phyloP scores from a whole-genome alignment of 2,888 invertebrate species.

The Stenotaenia linearis region DNA sequence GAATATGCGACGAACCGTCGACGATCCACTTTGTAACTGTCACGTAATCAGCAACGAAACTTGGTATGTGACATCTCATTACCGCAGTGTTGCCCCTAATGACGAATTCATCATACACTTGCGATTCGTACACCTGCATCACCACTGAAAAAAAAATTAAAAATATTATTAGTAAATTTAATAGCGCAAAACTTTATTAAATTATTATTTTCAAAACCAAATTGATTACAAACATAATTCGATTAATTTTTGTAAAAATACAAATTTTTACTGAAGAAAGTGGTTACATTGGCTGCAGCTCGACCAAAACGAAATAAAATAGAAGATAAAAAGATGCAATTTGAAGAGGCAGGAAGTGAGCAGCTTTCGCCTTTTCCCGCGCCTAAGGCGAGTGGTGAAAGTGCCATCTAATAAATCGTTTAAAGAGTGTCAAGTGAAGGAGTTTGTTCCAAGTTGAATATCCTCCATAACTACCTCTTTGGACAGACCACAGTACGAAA shows the following conservation, averaged over 20 bases:
- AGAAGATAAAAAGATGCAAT: not conserved
- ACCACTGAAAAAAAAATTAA: slow-evolving; percentile 32
- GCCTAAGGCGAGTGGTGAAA: slow-evolving; percentile 7
- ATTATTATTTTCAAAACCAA: not conserved
- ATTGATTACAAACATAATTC: not conserved
- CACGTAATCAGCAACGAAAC: slow-evolving; percentile 39
- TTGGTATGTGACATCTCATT: slow-evolving; percentile 45
- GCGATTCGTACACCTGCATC: slow-evolving; percentile 35
- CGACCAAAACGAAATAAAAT: slow-evolving; percentile 1
- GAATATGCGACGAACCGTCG: slow-evolving; percentile 31
- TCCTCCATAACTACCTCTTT: not conserved
- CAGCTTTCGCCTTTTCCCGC: slow-evolving; percentile 2
- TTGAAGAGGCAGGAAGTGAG: slow-evolving; percentile 19
- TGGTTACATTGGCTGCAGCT: not conserved
- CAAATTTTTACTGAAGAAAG: not conserved
- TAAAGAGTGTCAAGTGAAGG: slow-evolving; percentile 7
- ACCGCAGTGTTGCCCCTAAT: slow-evolving; percentile 46
- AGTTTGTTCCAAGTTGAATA: slow-evolving; percentile 7
- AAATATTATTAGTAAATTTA: not conserved
- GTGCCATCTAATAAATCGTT: slow-evolving; percentile 19
- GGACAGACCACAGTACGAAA: not conserved
- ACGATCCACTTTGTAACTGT: slow-evolving; percentile 39
- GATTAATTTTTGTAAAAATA: not conserved
- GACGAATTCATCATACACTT: slow-evolving; percentile 36
- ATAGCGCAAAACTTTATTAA: not conserved